phyloP scores from a whole-genome alignment of 92 coral and sea anemone genomes.

The Epizoanthus scotinus region DNA sequence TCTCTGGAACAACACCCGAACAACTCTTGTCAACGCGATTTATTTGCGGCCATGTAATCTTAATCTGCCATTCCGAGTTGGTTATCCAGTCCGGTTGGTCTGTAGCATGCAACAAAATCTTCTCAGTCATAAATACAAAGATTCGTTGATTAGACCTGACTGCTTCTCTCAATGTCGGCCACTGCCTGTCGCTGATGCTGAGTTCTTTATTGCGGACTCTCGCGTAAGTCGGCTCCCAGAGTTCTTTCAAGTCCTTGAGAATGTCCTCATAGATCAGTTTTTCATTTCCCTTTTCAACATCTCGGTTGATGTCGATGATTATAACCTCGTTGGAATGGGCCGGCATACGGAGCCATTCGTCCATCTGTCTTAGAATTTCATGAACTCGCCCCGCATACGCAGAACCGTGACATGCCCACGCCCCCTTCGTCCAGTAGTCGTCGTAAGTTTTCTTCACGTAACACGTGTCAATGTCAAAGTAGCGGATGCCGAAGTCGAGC shows the following conservation, averaged over 20 bases:
- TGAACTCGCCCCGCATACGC: conserved; percentile 59
- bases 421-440: conserved; percentile 46
- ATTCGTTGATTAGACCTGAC: conserved; percentile 51
- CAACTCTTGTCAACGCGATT: conserved; percentile 43
- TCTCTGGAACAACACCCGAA: conserved; percentile 30
- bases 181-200: conserved; percentile 36
- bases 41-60: conserved; percentile 50
- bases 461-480: conserved; percentile 71
- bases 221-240: conserved; percentile 53
- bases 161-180: conserved; percentile 54
- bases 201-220: conserved; percentile 20
- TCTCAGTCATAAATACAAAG: conserved; percentile 50
- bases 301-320: conserved; percentile 57
- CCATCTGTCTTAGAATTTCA: conserved; percentile 54
- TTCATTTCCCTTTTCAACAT: conserved; percentile 26
- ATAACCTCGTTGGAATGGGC: conserved; percentile 54
- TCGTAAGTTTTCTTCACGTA: conserved; percentile 26
- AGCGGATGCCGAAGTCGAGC: conserved; percentile 60
- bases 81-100: conserved; percentile 39
- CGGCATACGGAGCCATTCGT: conserved; percentile 53
- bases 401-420: conserved; percentile 48
- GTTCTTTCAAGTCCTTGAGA: conserved; percentile 26
- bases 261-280: conserved; percentile 44
- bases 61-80: conserved; percentile 28
- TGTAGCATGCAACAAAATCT: conserved; percentile 2